Evolutionary conservation across 2,113 vertebrate species (phyloP), one percentile per base, ranked within the genome.

Genomic region (rat (Rattus norvegicus)): DNA sequence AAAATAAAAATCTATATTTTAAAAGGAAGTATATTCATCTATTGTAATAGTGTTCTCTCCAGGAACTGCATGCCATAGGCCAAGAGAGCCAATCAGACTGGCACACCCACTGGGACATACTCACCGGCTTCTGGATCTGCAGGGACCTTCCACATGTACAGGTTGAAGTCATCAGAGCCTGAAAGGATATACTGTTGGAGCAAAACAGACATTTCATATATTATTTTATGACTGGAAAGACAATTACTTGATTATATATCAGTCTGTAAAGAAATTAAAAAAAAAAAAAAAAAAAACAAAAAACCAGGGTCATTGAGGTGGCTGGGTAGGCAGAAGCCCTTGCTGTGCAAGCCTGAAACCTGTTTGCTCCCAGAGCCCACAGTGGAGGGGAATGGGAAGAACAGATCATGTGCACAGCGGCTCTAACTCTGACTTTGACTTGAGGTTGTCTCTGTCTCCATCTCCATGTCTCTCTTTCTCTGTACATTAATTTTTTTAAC

Each of bases 121-220:
- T 97, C 94, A 99, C 99, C 99, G 98, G 99, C 99, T 98, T 99
- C 99, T 69, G 99, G 99, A 96, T 99, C 99, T 94, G 99, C 99
- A 80, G 99, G 99, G 97, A 99, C 99, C 98, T 98, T 99, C 99
- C 99, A 99, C 99, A 99, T 99, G 97, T 99, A 99, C 83, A 99
- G 99, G 98, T 99, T 99, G 98, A 99, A 99, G 98, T 99, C 99
- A 97, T 99, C 99, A 47, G 99, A 99, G 59, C 99, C 99, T 69
- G 99, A 99, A 96, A 99, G 98, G 98, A 99, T 99, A 97, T 99
- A 99, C 99, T 99, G 98, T 97, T 98, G 96, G 94, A 97, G 96
- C 36, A 97, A 98, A 67, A 97, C 95, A 59, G 28, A 76, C 26
- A 90, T 33, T 67, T 94, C 88, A 88, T 12, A 70, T 89, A 63